phyloP scores from a whole-genome alignment of 92 coral and sea anemone species.

The Zoanthus sociatus region DNA sequence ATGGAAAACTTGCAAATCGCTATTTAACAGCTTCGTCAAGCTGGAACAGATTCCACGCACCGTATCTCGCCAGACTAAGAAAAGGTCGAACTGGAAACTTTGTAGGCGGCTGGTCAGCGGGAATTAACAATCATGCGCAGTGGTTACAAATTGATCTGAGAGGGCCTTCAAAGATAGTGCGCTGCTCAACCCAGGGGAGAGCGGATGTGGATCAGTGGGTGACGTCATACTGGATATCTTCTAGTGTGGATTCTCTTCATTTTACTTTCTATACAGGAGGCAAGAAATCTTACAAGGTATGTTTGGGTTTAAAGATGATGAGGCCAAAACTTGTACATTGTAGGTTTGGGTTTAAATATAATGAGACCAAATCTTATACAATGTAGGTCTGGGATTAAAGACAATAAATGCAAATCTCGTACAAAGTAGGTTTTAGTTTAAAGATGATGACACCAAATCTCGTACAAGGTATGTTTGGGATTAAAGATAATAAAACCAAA shows the following conservation, averaged over 20 bases:
- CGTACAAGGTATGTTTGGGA: too few relatives aligned
- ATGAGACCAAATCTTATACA: too few relatives aligned
- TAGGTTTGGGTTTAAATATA: too few relatives aligned
- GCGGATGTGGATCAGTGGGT: conserved; percentile 41
- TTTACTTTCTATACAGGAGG: conserved; percentile 36
- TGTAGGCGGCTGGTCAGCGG: conserved; percentile 42
- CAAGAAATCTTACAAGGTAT: conserved; percentile 20
- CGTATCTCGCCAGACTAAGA: conserved; percentile 30
- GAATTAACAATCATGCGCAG: conserved; percentile 33
- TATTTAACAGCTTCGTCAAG: conserved; percentile 38
- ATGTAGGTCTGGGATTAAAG: too few relatives aligned
- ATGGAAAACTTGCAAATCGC: conserved; percentile 42
- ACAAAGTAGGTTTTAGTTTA: too few relatives aligned
- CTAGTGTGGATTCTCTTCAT: conserved; percentile 37
- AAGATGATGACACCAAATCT: too few relatives aligned
- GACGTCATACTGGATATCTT: conserved; percentile 45
- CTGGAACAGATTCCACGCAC: conserved; percentile 42
- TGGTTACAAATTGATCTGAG: conserved; percentile 37
- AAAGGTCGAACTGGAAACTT: conserved; percentile 26
- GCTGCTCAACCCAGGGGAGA: conserved; percentile 44
- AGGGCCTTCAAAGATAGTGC: conserved; percentile 38
- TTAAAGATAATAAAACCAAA: too few relatives aligned
- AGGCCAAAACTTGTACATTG: too few relatives aligned
- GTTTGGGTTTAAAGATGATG: too few relatives aligned
- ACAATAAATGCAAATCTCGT: too few relatives aligned